phyloP scores from a whole-genome alignment of 2,888 invertebrate genomes.

The Epirrhoe alternata region DNA sequence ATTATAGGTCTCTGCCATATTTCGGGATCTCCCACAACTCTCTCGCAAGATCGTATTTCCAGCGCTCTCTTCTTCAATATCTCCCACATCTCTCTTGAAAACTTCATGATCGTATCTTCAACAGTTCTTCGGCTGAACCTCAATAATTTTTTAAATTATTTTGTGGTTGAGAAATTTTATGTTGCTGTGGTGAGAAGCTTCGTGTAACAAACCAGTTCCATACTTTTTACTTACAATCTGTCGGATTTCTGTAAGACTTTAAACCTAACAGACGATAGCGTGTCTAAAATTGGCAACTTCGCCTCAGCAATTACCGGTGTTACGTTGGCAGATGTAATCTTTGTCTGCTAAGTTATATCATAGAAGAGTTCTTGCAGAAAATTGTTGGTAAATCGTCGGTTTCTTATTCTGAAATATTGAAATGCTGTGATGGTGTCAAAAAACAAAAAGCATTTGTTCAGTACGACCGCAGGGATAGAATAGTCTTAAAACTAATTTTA shows the following conservation, averaged over 20 bases:
- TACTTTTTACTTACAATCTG: neutral
- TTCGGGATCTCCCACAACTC: too few species aligned
- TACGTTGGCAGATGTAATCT: slow-evolving; percentile 23
- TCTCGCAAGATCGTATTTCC: too few species aligned
- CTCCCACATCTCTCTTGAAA: too few species aligned
- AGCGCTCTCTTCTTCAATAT: too few species aligned
- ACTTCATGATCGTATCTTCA: too few species aligned
- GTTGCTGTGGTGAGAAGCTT: neutral
- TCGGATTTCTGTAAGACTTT: neutral
- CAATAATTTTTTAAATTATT: neutral
- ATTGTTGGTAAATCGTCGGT: neutral
- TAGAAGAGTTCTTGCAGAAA: neutral
- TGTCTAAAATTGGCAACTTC: slow-evolving; percentile 22
- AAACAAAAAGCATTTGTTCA: too few species aligned
- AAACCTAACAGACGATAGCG: slow-evolving; percentile 10
- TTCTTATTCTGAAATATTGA: neutral
- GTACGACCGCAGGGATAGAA: too few species aligned
- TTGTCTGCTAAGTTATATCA: slow-evolving; percentile 17
- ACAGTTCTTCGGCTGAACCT: neutral
- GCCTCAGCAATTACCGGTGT: slow-evolving; percentile 20
- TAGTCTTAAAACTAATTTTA: too few species aligned
- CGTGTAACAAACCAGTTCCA: neutral
- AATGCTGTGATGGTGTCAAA: neutral
- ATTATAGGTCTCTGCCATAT: too few species aligned
- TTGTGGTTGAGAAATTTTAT: neutral